Base-by-base conservation (phyloP, 92 coral and sea anemone genomes). In the Meandrina meandrites region DNA sequence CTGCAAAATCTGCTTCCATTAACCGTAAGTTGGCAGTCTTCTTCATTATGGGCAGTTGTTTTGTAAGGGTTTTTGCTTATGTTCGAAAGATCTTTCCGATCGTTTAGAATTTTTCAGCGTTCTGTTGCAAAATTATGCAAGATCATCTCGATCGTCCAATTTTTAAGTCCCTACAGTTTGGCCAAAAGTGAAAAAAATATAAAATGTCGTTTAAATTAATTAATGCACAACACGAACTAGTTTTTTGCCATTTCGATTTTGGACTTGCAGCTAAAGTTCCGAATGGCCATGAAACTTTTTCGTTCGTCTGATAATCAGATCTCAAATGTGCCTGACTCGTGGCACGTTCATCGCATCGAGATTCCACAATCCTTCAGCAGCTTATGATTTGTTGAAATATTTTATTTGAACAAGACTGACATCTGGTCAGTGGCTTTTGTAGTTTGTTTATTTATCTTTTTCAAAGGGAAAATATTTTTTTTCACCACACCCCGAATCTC, bases 11-110 rank as follows among this genome's bases (percentile, higher is more conserved):
- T 73, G 80, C 40, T 27, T 0, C 87, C 34, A 35, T 45, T 10
- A 84, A 84, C 31, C 80, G 87, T 84, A 84, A 84, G 87, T 84
- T 7, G 10, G 4, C 42, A 34, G 73, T 34, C 73, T 15, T 50
- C 24, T 30, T 35, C 35, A 21, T 10, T 53, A 16, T 57, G 48
- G 54, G 56, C 17, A 34, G 28, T 84, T 37, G 5, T 54, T n/a
- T 28, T 5, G 2, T 31, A 40, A 74, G 51, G 19, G 13, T 30
- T 74, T 36, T 19, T 13, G 30, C 8, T 8, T 17, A n/a, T 56
- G 15, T 4, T 18, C 4, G 67, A 31, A 71, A 50, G 28, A 53
- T 34, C 21, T 9, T 36, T 40, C 24, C 48, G 48, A 9, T 35
- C 22, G 76, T 4, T 2, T 0, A 32, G 50, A 73, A 19, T 35